These are phyloP conservation scores for Polia nebulosa DNA, from an alignment of 2,888 invertebrate genomes.

Conservation along the genomic window DNA sequence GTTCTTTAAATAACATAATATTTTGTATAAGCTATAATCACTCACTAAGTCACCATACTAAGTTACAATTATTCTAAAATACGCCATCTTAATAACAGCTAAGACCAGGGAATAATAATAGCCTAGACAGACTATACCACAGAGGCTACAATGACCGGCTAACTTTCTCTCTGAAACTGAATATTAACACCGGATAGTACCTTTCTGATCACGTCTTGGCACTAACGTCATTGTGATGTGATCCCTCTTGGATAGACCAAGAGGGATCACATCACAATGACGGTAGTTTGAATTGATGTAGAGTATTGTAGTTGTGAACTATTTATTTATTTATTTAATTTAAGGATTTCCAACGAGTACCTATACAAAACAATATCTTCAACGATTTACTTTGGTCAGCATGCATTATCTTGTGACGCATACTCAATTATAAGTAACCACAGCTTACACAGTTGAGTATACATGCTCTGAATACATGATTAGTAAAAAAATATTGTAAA, in stretches of 20 bases:
- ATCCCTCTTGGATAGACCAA: conserved; percentile 18
- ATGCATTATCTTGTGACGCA: too few relatives aligned
- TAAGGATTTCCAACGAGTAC: too few relatives aligned
- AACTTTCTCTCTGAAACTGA: conserved; percentile 8
- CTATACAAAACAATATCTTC: too few relatives aligned
- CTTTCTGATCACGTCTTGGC: conserved; percentile 9
- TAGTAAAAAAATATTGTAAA: too few relatives aligned
- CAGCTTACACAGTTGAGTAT: too few relatives aligned
- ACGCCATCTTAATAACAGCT: neutral
- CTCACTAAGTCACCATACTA: neutral
- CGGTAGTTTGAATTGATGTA: too few relatives aligned
- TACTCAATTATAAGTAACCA: too few relatives aligned
- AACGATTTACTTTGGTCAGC: too few relatives aligned
- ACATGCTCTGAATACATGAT: too few relatives aligned
- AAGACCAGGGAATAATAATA: neutral
- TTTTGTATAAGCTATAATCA: neutral
- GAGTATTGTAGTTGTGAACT: too few relatives aligned
- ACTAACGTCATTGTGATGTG: conserved; percentile 16
- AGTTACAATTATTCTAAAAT: neutral
- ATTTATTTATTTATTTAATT: too few relatives aligned
- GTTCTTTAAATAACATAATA: neutral
- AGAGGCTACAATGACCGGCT: neutral
- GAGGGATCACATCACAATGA: too few relatives aligned
- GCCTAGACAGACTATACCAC: neutral
- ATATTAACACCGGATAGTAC: conserved; percentile 1